Evolutionary conservation across 2,113 vertebrate species (phyloP), one percentile per base, ranked within the genome.

Genomic region (Strix uralensis): DNA sequence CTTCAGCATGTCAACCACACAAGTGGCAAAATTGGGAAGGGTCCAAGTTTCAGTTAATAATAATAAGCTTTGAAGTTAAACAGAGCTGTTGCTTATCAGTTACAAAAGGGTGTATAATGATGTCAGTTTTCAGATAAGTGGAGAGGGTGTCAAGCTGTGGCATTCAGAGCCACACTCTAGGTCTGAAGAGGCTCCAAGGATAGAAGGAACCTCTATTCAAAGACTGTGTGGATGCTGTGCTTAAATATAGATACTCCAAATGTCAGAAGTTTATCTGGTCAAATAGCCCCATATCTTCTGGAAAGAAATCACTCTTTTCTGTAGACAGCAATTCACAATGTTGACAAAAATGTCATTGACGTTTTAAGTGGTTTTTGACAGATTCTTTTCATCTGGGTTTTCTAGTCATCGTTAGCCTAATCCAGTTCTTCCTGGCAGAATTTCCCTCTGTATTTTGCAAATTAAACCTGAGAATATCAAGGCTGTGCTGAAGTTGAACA

Each of bases 351-450:
- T 49, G 58, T 77, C 49, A 61, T 29, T 52, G 63, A 52, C 36
- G 34, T 82, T 92, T 88, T 72, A 87, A 81, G 16, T 7, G 38
- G 63, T 93, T 95, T 96, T 92, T 73, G 54, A 88, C 58, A 90
- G 51, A 63, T 80, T 63, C 72, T 90, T 96, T 93, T 95, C 26
- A 77, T 86, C 62, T 66, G 54, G 12, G 14, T 19, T 86, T 95
- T 73, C 70, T 38, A 71, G 55, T 55, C 17, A 44, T 83, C 36
- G 96, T 85, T 78, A 69, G 26, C 22, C 54, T 80, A 62, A 46
- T 73, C 51, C 14, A 86, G 79, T 42, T 90, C 51, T 75, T 89
- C 19, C 67, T 70, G 58, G 7, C 4, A 59, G 55, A 74, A 5
- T 52, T 69, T 92, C 17, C 22, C 9, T 46, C 69, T 42, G 1